Evolutionary conservation across 2,113 vertebrate species (phyloP).

Genomic region (Abramis brama): DNA sequence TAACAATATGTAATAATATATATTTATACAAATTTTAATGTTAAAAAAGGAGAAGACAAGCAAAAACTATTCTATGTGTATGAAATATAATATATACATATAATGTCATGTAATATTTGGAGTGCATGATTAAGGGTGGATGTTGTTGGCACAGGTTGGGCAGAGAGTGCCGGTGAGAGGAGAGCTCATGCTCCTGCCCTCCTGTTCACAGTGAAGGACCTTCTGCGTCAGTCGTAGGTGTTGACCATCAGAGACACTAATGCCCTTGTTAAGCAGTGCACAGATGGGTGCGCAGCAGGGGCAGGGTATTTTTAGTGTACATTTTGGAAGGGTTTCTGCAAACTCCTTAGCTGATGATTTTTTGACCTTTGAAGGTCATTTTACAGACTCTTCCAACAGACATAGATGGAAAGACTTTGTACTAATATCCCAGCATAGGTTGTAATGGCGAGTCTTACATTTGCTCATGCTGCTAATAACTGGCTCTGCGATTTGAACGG

Average conservation of each 20-base stretch:
- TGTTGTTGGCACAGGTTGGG: too few relatives aligned
- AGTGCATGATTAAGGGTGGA: not conserved
- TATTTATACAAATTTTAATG: too few relatives aligned
- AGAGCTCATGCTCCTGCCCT: not conserved
- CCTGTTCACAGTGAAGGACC: not conserved
- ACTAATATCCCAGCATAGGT: not conserved
- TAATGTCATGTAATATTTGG: not conserved
- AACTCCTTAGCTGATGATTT: not conserved
- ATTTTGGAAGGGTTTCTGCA: slow-evolving; percentile 23
- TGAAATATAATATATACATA: too few relatives aligned
- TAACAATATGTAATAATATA: too few relatives aligned
- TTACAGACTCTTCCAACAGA: not conserved
- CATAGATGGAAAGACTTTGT: not conserved
- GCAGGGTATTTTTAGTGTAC: slow-evolving; percentile 34
- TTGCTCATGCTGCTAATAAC: not conserved
- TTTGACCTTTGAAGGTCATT: not conserved
- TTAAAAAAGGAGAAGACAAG: too few relatives aligned
- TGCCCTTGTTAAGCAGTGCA: slow-evolving; percentile 10
- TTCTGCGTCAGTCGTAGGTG: not conserved
- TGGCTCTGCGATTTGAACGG: not conserved
- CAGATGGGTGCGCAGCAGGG: slow-evolving; percentile 39
- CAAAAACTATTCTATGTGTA: too few relatives aligned
- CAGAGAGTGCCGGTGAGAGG: not conserved
- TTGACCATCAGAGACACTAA: slow-evolving; percentile 2
- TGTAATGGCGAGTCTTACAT: not conserved